Percentiles rank a stretch among this genome's conserved stretches.
phyloP scores from a whole-genome alignment of 2,888 invertebrate species.

The Harpalus rufipes region DNA sequence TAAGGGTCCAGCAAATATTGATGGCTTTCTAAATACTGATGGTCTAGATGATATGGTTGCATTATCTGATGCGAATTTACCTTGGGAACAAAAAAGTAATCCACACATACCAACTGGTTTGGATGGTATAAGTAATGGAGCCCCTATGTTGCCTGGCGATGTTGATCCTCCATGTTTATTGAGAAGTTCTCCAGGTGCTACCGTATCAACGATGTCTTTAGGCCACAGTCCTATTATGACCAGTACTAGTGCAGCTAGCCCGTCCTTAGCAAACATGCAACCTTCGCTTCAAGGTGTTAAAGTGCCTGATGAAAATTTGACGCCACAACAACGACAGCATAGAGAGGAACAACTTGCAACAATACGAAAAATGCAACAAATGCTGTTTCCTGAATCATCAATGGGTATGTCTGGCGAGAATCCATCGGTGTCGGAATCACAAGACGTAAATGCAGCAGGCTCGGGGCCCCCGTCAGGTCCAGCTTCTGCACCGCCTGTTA shows the following conservation, averaged over 20 bases:
- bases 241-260: slow-evolving; percentile 77
- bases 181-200: slow-evolving; percentile 58
- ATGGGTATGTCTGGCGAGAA: slow-evolving; percentile 72
- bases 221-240: slow-evolving; percentile 76
- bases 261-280: slow-evolving; percentile 79
- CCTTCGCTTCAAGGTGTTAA: slow-evolving; percentile 87
- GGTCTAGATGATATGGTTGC: slow-evolving; percentile 77
- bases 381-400: slow-evolving; percentile 90
- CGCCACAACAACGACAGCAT: slow-evolving; percentile 96
- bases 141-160: slow-evolving; percentile 53
- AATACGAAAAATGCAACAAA: slow-evolving; percentile 94
- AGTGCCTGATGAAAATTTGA: slow-evolving; percentile 97
- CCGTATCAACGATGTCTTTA: slow-evolving; percentile 69
- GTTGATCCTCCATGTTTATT: slow-evolving; percentile 58
- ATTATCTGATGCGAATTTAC: slow-evolving; percentile 76
- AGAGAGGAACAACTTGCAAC: slow-evolving; percentile 95
- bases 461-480: slow-evolving; percentile 2
- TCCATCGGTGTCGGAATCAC: slow-evolving; percentile 66
- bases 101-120: slow-evolving; percentile 70
- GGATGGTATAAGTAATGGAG: slow-evolving; percentile 76
- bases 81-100: slow-evolving; percentile 78
- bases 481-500: slow-evolving; percentile 59
- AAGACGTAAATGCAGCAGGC: slow-evolving; percentile 32
- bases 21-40: slow-evolving; percentile 75
- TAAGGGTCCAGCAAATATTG: slow-evolving; percentile 74